Conservation (phyloP, 2,888 invertebrate species). For the Graphium colonna region DNA sequence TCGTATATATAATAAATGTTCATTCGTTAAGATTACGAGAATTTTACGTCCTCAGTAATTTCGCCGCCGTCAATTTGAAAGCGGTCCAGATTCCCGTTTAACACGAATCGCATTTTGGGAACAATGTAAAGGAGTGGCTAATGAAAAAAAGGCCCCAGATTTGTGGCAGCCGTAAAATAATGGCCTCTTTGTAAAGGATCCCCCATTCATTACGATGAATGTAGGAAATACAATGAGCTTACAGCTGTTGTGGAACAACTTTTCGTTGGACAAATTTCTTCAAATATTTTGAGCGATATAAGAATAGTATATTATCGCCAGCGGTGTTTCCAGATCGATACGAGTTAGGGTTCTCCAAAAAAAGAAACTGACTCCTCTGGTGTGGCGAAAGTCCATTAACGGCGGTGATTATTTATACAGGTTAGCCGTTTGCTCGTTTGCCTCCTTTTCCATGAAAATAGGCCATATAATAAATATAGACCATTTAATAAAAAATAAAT, state of each 20-base stretch:
- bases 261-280: background rate
- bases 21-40: background rate
- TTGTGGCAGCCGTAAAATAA: conserved; percentile 34
- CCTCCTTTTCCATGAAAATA: no score
- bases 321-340: no score
- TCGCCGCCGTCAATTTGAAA: conserved; percentile 13
- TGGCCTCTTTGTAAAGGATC: conserved; percentile 35
- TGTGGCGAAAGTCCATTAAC: no score
- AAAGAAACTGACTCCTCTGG: no score
- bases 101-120: conserved; percentile 23
- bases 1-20: background rate
- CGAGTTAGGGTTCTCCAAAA: no score
- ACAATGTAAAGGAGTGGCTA: conserved; percentile 30
- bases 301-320: no score
- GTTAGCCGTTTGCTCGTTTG: no score
- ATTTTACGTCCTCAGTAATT: conserved; percentile 6
- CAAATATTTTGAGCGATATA: no score
- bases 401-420: no score
- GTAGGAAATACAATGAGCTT: conserved; percentile 32
- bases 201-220: conserved; percentile 34
- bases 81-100: conserved; percentile 11
- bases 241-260: conserved; percentile 24
- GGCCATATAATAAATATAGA: no score
- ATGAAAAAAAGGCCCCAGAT: conserved; percentile 31
- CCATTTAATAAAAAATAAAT: no score